Conservation (phyloP, 2,797 vertebrate genomes). For the Decapterus maruadsi region DNA sequence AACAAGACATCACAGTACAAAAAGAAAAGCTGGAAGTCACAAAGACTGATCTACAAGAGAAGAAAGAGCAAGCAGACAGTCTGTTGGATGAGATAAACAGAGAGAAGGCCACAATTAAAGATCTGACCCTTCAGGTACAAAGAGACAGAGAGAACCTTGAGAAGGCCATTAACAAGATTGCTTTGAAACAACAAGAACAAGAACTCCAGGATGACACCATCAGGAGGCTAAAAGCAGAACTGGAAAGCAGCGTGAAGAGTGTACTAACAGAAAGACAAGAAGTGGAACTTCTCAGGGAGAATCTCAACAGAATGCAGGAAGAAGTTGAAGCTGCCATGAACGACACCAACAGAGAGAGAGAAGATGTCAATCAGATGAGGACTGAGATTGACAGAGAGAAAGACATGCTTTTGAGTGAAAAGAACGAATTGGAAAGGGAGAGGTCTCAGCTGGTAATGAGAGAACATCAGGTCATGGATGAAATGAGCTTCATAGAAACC, state of each 20-base stretch:
- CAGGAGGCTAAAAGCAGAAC: no score
- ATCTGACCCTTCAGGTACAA: not conserved
- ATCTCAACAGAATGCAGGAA: not conserved
- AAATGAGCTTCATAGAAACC: no score
- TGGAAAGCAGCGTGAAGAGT: not conserved
- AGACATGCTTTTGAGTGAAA: no score
- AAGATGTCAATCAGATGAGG: not conserved
- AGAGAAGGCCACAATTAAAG: constrained; percentile 10
- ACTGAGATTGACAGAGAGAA: no score
- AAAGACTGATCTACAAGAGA: constrained; percentile 4
- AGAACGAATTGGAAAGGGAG: no score
- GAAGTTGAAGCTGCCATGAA: not conserved
- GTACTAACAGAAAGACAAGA: not conserved
- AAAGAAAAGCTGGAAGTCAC: not conserved
- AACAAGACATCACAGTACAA: not conserved
- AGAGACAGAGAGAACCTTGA: not conserved
- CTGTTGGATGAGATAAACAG: not conserved
- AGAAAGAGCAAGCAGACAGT: not conserved
- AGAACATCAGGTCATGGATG: no score
- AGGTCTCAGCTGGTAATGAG: no score
- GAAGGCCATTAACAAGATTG: not conserved
- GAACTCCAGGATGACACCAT: no score
- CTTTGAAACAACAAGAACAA: not conserved
- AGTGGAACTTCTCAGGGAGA: not conserved
- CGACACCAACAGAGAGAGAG: not conserved